A percentile compares a stretch with the other conserved stretches of the same genome.
Evolutionary conservation across 2,113 vertebrate genomes (phyloP).

Genomic region (Fregata magnificens): DNA sequence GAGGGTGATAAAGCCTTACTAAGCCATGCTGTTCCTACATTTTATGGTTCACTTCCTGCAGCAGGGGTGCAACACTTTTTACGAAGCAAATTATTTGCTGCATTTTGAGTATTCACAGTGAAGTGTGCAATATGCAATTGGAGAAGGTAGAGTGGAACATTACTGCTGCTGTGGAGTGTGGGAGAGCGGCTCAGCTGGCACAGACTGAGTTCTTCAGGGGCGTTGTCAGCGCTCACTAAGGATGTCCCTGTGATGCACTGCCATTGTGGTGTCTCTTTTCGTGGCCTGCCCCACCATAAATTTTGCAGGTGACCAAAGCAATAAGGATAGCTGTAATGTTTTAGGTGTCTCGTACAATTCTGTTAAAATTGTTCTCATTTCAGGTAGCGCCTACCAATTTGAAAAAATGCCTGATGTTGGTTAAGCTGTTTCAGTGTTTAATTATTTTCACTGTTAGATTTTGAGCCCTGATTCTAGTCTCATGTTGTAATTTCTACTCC

Average conservation of each 20-base stretch:
- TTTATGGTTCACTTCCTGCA: background rate
- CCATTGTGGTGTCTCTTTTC: background rate
- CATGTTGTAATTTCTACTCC: background rate
- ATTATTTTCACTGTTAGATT: background rate
- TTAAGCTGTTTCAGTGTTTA: background rate
- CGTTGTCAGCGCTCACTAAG: background rate
- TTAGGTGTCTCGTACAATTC: background rate
- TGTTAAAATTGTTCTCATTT: background rate
- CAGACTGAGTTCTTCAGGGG: background rate
- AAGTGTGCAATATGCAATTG: background rate
- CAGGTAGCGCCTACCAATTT: background rate
- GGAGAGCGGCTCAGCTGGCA: background rate
- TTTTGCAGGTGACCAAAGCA: background rate
- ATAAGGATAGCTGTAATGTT: background rate
- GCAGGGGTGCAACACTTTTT: background rate
- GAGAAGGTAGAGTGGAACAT: background rate
- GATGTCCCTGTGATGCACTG: rapidly evolving
- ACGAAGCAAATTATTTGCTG: background rate
- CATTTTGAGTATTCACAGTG: rapidly evolving
- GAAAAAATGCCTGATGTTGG: background rate
- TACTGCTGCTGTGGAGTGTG: background rate
- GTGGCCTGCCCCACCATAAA: background rate
- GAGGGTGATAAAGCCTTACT: background rate
- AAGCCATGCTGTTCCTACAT: background rate
- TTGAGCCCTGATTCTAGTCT: background rate